These are phyloP conservation scores for Colius striatus DNA, from an alignment of 2,113 vertebrate genomes.

Conservation along the genomic window DNA sequence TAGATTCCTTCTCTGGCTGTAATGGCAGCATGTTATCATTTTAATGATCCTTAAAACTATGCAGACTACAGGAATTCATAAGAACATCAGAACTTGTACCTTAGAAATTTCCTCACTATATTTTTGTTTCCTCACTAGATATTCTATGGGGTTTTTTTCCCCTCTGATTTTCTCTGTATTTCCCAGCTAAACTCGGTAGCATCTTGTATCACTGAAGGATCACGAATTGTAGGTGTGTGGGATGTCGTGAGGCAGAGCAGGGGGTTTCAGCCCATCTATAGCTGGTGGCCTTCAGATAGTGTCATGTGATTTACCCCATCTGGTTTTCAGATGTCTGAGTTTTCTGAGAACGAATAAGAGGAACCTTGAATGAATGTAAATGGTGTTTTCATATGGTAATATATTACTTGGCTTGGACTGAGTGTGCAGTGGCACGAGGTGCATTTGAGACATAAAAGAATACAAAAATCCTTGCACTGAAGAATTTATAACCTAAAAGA, in stretches of 20 bases:
- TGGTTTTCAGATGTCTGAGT: not conserved
- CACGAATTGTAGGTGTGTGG: not conserved
- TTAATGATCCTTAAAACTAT: slow-evolving; percentile 59
- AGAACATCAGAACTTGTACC: not conserved
- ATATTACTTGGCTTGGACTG: not conserved
- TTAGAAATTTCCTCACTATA: not conserved
- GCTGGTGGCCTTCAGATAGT: not conserved
- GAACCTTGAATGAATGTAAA: slow-evolving; percentile 31
- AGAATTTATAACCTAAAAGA: slow-evolving; percentile 35
- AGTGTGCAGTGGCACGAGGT: not conserved
- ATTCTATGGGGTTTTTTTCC: not conserved
- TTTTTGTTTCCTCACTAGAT: not conserved
- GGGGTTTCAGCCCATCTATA: not conserved
- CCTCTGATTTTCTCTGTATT: not conserved
- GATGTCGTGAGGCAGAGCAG: not conserved
- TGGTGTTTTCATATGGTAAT: slow-evolving; percentile 49
- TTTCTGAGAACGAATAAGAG: not conserved
- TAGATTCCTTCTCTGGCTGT: slow-evolving; percentile 43
- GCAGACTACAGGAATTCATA: slow-evolving; percentile 44
- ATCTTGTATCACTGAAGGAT: not conserved
- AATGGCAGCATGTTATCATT: slow-evolving; percentile 53
- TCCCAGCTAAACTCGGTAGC: not conserved
- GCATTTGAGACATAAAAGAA: slow-evolving; percentile 13
- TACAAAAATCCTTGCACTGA: not conserved
- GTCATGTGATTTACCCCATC: not conserved